Conservation (phyloP, 2,113 vertebrate genomes). For the Muntiacus muntjak region DNA sequence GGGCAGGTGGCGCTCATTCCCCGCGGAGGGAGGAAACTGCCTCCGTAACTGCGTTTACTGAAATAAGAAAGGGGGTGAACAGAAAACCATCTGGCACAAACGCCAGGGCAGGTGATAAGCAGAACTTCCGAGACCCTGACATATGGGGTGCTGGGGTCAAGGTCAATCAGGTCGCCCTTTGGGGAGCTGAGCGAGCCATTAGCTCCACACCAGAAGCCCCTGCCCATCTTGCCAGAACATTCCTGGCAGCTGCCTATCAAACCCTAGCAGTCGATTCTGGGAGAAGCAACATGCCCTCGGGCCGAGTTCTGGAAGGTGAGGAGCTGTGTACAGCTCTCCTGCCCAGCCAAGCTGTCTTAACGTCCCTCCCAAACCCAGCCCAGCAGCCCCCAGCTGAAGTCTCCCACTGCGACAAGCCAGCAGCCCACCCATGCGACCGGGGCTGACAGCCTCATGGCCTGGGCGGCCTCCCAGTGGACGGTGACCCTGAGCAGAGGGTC, state of each 20-base stretch:
- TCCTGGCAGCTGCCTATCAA: neutral
- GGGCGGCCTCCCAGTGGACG: neutral
- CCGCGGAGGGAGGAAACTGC: neutral
- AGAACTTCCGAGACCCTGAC: accelerated
- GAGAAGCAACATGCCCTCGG: neutral
- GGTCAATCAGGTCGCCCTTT: neutral
- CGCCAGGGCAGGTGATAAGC: accelerated
- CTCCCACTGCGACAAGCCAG: neutral
- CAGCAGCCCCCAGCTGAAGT: neutral
- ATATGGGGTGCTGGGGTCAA: accelerated
- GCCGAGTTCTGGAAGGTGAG: accelerated
- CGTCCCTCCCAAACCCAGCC: neutral
- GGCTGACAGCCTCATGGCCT: neutral
- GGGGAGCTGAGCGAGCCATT: accelerated
- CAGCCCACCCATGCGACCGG: neutral
- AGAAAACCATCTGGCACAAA: accelerated
- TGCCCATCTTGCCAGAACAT: neutral
- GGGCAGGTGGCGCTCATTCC: accelerated
- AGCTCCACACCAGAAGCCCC: neutral
- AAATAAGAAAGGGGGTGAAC: neutral
- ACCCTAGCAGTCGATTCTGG: accelerated
- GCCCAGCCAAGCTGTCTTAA: neutral
- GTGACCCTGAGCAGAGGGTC: neutral
- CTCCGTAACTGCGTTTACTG: neutral
- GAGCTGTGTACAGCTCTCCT: neutral